phyloP scores from a whole-genome alignment of 2,113 vertebrate species.

The Xenopus laevis region DNA sequence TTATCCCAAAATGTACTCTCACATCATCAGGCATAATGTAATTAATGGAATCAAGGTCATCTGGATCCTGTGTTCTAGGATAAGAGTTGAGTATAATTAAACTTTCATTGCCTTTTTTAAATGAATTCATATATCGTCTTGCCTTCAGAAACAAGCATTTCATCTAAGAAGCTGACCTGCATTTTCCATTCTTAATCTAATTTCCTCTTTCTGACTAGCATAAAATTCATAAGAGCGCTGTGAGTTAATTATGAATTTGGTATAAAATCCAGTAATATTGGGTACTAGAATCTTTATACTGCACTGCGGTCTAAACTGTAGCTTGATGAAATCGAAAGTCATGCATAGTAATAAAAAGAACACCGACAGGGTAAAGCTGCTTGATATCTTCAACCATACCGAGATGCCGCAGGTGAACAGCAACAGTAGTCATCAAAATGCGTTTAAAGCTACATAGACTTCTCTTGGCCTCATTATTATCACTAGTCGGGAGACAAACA shows the following conservation, averaged over 20 bases:
- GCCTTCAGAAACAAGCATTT: slow-evolving; percentile 29
- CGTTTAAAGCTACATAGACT: not conserved
- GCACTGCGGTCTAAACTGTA: slow-evolving; percentile 6
- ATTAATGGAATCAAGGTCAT: slow-evolving; percentile 32
- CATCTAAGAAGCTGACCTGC: slow-evolving; percentile 36
- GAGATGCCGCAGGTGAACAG: not conserved
- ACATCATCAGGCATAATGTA: slow-evolving; percentile 26
- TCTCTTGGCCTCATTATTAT: not conserved
- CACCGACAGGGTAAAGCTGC: not conserved
- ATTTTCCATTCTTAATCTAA: slow-evolving; percentile 39
- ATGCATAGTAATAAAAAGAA: slow-evolving; percentile 15
- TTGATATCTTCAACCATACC: not conserved
- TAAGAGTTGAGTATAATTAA: slow-evolving; percentile 38
- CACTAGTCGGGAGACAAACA: not conserved
- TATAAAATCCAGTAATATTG: slow-evolving; percentile 25
- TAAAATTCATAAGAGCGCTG: slow-evolving; percentile 25
- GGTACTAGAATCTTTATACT: slow-evolving; percentile 5
- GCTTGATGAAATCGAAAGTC: slow-evolving; percentile 32
- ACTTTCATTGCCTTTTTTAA: slow-evolving; percentile 33
- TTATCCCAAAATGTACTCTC: slow-evolving; percentile 1
- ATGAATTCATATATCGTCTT: slow-evolving; percentile 38
- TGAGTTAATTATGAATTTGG: slow-evolving; percentile 38
- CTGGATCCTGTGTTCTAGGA: slow-evolving; percentile 28
- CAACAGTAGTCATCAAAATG: not conserved
- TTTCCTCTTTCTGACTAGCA: slow-evolving; percentile 26